A percentile compares a stretch with the other conserved stretches of the same genome.
Evolutionary conservation across 2,888 invertebrate species (phyloP).

Genomic region (Stegana nigrithorax): DNA sequence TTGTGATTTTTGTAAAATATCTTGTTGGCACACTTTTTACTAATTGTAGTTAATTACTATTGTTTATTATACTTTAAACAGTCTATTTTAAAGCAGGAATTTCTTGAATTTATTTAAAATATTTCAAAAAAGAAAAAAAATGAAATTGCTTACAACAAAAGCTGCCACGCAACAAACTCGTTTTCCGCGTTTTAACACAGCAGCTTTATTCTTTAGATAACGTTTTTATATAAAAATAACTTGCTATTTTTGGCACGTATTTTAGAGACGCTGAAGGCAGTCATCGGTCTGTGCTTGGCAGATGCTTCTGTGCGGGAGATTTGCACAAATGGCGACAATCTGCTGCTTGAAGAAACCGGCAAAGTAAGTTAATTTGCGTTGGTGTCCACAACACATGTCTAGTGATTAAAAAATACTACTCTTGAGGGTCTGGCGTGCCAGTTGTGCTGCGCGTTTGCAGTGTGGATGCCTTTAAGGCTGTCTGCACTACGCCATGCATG

Average conservation of each 20-base stretch:
- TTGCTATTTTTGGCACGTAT: constrained; percentile 31
- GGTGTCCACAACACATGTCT: constrained; percentile 37
- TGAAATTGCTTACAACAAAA: neutral
- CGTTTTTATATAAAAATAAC: constrained; percentile 10
- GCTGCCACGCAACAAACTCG: constrained; percentile 31
- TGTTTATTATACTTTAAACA: no score
- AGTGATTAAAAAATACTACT: constrained; percentile 60
- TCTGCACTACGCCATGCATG: constrained; percentile 44
- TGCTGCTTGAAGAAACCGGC: constrained; percentile 89
- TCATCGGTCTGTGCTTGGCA: constrained; percentile 86
- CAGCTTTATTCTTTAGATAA: no score
- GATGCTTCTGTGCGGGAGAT: constrained; percentile 91
- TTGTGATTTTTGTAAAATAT: no score
- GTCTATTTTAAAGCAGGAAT: neutral
- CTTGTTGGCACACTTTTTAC: no score
- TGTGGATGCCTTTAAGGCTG: constrained; percentile 23
- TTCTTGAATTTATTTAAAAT: neutral
- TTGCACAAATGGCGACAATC: constrained; percentile 91
- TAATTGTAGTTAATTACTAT: no score
- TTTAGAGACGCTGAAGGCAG: constrained; percentile 86
- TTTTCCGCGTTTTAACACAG: constrained; percentile 15
- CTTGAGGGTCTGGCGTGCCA: constrained; percentile 52
- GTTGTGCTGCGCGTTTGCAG: constrained; percentile 9
- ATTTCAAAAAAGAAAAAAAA: neutral
- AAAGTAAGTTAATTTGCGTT: constrained; percentile 74